A percentile compares a stretch with the other conserved stretches of the same genome.
These are phyloP conservation scores for Epizoanthus stellaris DNA, from an alignment of 92 coral and sea anemone genomes.

Conservation along the genomic window DNA sequence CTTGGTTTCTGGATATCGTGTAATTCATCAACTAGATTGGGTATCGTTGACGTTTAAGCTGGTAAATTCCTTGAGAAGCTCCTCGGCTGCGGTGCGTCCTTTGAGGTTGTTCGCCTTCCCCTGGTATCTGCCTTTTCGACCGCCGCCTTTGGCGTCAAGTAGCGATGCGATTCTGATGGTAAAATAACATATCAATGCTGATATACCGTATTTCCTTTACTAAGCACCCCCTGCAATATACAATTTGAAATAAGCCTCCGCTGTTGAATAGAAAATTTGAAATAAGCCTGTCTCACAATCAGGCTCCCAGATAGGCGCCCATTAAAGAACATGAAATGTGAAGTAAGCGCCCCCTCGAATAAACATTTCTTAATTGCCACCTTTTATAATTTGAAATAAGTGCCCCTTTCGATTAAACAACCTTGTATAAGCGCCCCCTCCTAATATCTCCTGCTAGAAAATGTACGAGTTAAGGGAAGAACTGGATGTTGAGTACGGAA, in stretches of 20 bases:
- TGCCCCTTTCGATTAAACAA: too few relatives aligned
- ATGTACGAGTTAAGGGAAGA: too few relatives aligned
- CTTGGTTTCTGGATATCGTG: neutral
- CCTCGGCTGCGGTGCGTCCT: slow-evolving; percentile 78
- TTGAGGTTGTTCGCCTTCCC: slow-evolving; percentile 90
- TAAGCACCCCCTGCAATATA: neutral
- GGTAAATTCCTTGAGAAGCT: slow-evolving; percentile 68
- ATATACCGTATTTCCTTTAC: neutral
- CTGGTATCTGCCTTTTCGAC: slow-evolving; percentile 89
- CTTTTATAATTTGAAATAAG: too few relatives aligned
- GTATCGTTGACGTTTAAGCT: slow-evolving; percentile 32
- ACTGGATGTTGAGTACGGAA: too few relatives aligned
- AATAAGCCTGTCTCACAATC: too few relatives aligned
- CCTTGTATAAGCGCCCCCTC: too few relatives aligned
- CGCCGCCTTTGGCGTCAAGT: slow-evolving; percentile 96
- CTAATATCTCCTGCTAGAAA: too few relatives aligned
- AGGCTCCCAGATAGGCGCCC: too few relatives aligned
- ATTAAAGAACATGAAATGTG: too few relatives aligned
- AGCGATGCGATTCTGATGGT: slow-evolving; percentile 72
- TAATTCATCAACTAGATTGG: neutral
- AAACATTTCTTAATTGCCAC: too few relatives aligned
- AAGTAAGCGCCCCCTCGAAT: too few relatives aligned
- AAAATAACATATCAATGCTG: neutral
- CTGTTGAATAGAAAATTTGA: too few relatives aligned
- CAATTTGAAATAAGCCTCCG: neutral